Evolutionary conservation across 2,888 invertebrate species (phyloP).

Genomic region (Caenorhabditis sp.): DNA sequence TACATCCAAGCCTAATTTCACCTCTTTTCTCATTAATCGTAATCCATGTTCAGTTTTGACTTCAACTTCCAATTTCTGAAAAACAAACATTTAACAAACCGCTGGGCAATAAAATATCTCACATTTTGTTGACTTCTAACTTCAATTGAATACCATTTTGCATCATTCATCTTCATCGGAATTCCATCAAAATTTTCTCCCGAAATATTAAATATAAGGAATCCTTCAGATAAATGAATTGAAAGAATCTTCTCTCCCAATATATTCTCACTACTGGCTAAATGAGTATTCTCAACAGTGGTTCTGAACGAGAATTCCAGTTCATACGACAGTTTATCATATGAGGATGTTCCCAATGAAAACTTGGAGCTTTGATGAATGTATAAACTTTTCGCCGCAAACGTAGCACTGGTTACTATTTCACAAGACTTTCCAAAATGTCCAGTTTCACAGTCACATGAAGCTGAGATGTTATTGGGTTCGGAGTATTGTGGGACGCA

Average conservation of each 20-base stretch:
- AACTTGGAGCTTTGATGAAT: slow-evolving; percentile 57
- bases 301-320: slow-evolving; percentile 60
- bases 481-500: slow-evolving; percentile 20
- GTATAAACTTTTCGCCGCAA: slow-evolving; percentile 52
- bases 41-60: slow-evolving; percentile 23
- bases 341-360: slow-evolving; percentile 47
- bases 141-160: slow-evolving; percentile 58
- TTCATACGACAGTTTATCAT: slow-evolving; percentile 44
- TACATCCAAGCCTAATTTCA: slow-evolving; percentile 19
- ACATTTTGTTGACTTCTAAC: slow-evolving; percentile 23
- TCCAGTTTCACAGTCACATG: slow-evolving; percentile 44
- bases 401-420: slow-evolving; percentile 49
- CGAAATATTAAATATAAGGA: slow-evolving; percentile 47
- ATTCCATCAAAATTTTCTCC: slow-evolving; percentile 39
- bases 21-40: slow-evolving; percentile 5
- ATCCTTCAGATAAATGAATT: slow-evolving; percentile 45
- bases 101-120: background rate
- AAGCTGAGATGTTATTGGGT: slow-evolving; percentile 20
- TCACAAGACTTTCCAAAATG: slow-evolving; percentile 50
- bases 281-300: slow-evolving; percentile 60
- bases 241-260: slow-evolving; percentile 54
- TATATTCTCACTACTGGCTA: slow-evolving; percentile 63
- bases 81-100: background rate
- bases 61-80: slow-evolving; percentile 24
- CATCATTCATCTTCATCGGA: slow-evolving; percentile 62